These are phyloP conservation scores for Cosmopolites sordidus DNA, from an alignment of 2,888 invertebrate genomes.

Conservation along the genomic window DNA sequence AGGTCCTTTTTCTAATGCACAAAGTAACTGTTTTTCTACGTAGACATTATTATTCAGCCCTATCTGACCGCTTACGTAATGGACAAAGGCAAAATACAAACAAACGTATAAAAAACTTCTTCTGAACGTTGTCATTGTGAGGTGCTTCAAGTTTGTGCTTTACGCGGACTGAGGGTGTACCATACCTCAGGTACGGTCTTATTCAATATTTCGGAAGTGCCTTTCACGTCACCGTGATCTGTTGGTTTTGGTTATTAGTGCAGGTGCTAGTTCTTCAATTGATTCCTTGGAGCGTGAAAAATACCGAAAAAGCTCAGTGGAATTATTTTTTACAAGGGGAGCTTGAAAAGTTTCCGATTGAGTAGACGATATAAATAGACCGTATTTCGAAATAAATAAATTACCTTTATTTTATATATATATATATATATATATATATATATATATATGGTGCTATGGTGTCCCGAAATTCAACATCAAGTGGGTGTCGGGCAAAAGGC, in stretches of 20 bases:
- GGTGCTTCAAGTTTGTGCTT: background rate
- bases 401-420: no score
- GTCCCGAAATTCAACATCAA: no score
- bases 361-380: no score
- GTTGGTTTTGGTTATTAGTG: background rate
- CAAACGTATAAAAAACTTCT: conserved; percentile 9
- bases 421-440: no score
- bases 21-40: conserved; percentile 52
- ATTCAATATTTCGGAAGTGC: background rate
- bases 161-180: background rate
- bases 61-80: conserved; percentile 25
- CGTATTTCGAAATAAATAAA: no score
- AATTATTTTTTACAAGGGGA: no score
- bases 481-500: no score
- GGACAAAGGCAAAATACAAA: conserved; percentile 4
- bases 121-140: conserved; percentile 8
- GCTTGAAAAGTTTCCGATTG: no score
- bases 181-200: background rate
- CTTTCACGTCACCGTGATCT: background rate
- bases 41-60: conserved; percentile 35
- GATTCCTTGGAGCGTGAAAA: background rate
- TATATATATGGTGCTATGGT: no score
- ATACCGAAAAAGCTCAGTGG: background rate
- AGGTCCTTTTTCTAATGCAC: conserved; percentile 55
- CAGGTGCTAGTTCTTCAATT: background rate